A percentile compares a stretch with the other conserved stretches of the same genome.
These are phyloP conservation scores for Drosophila sp. DNA, from an alignment of 1,140 invertebrate species.

Conservation along the genomic window DNA sequence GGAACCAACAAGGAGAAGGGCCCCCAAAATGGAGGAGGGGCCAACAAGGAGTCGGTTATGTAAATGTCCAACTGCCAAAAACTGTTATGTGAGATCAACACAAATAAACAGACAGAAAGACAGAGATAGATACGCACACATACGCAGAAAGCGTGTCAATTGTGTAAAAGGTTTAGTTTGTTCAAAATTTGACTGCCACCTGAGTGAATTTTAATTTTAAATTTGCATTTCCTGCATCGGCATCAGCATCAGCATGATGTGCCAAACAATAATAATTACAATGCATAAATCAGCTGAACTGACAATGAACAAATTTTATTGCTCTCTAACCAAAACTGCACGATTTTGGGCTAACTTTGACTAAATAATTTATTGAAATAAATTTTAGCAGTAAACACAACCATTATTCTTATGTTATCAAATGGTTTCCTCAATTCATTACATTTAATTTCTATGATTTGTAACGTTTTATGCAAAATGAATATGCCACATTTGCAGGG, in stretches of 20 bases:
- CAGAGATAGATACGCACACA: conserved; percentile 10
- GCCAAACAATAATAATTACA: conserved; percentile 46
- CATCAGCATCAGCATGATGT: conserved; percentile 6
- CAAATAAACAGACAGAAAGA: conserved; percentile 12
- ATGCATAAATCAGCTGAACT: conserved; percentile 47
- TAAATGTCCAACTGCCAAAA: conserved; percentile 31
- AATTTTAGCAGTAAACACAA: no score
- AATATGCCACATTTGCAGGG: not conserved
- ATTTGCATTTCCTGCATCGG: conserved; percentile 25
- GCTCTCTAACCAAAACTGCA: not conserved
- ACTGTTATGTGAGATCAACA: conserved; percentile 25
- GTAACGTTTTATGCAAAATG: not conserved
- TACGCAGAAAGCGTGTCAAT: conserved; percentile 37
- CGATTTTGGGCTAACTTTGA: not conserved
- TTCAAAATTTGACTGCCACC: conserved; percentile 37
- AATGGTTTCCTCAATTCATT: no score
- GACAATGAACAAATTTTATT: conserved; percentile 44
- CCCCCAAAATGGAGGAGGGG: not conserved
- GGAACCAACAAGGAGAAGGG: not conserved
- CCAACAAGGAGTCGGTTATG: conserved; percentile 11
- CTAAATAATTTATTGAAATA: not conserved
- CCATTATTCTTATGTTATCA: no score
- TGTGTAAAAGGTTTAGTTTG: conserved; percentile 55
- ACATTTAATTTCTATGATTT: no score
- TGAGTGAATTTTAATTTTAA: conserved; percentile 41